Evolutionary conservation across 2,888 invertebrate genomes (phyloP), one percentile per base, ranked within the genome.

Genomic region (Spicauda simplicius): DNA sequence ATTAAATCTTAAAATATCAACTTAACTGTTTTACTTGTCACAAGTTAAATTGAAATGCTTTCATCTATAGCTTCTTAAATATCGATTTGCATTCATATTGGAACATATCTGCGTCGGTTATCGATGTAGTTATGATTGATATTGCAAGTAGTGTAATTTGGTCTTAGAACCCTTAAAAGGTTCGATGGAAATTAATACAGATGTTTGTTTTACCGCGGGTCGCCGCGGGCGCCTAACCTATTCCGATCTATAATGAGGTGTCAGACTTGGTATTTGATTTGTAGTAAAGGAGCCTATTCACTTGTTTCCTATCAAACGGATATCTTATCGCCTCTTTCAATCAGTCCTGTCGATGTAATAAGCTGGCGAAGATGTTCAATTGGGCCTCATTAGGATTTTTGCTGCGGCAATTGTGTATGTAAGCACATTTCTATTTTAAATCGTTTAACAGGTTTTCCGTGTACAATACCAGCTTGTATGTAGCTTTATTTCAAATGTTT

Each of bases 191-290:
- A 89, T 91, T 90, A 88, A 91, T 91, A 87, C 85, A 90, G 84
- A 80, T 91, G 91, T 92, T 93, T 90, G 91, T 91, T 91, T 91
- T 89, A 84, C 83, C 76, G 80, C 69, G 69, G 74, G 76, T 75
- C 85, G 88, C 92, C 86, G 85, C 88, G 78, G 91, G 91, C 90
- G 84, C 73, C 81, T 77, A 76, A 78, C 74, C 76, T 82, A 84
- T 84, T 83, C 78, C 76, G 73, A 76, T 73, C 72, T 80, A 80
- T 88, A 88, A 91, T 88, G 82, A 87, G 82, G 88, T 88, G 90
- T 88, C 81, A 80, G 87, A 80, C 82, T 81, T 77, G 77, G 79
- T 79, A 80, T 80, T 82, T 79, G 77, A 77, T 76, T 79, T 81
- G 73, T 76, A 69, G 58, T 87, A 80, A 85, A 78, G 85, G 76